A percentile compares a stretch with the other conserved stretches of the same genome.
phyloP scores from a whole-genome alignment of 2,113 vertebrate genomes.

The Oncorhynchus clarkii region DNA sequence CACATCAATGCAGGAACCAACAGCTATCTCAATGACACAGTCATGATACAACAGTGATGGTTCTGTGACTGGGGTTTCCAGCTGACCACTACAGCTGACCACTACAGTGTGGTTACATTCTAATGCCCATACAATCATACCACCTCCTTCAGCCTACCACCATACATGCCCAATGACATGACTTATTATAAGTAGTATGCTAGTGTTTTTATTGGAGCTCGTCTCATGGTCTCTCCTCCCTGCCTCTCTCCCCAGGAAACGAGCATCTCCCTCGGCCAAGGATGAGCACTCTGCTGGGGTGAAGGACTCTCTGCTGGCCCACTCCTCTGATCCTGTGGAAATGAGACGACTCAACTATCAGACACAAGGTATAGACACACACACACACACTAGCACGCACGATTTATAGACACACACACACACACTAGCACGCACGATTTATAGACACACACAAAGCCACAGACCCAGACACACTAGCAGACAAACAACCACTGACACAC shows the following conservation, averaged over 20 bases:
- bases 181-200: not conserved
- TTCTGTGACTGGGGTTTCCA: too few species aligned
- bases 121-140: too few species aligned
- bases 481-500: not conserved
- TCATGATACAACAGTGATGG: too few species aligned
- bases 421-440: not conserved
- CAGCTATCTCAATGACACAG: too few species aligned
- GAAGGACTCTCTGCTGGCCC: constrained; percentile 87
- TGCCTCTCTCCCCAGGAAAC: constrained; percentile 77
- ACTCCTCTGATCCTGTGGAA: constrained; percentile 92
- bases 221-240: not conserved
- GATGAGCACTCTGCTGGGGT: constrained; percentile 85
- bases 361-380: constrained; percentile 82
- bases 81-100: too few species aligned
- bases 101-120: too few species aligned
- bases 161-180: too few species aligned
- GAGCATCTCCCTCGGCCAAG: constrained; percentile 86
- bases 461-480: not conserved
- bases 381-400: not conserved
- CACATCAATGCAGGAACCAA: too few species aligned
- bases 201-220: not conserved
- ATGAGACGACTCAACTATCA: constrained; percentile 94
- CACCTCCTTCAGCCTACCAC: too few species aligned
- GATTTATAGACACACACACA: constrained; percentile 5
- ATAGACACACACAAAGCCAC: not conserved